phyloP scores from a whole-genome alignment of 2,888 invertebrate species.

The Ptychoptera contaminata region DNA sequence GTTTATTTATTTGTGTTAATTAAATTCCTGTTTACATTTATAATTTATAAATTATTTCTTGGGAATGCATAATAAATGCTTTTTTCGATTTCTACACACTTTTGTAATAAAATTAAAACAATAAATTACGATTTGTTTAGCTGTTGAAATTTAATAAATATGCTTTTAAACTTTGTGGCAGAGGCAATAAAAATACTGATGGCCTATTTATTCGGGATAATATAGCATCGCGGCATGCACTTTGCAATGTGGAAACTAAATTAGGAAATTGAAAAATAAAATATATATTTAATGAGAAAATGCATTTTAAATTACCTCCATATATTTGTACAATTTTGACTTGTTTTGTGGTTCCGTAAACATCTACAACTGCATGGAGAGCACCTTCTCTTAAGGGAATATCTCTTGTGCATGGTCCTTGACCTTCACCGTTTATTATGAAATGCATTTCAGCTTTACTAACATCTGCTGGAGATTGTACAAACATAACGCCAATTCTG shows the following conservation, averaged over 20 bases:
- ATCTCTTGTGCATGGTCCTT: slow-evolving; percentile 72
- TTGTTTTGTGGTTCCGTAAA: slow-evolving; percentile 94
- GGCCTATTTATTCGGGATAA: slow-evolving; percentile 59
- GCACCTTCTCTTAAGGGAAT: slow-evolving; percentile 76
- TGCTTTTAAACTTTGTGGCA: slow-evolving; percentile 77
- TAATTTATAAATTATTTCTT: too few relatives aligned
- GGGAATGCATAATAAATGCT: too few relatives aligned
- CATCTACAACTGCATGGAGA: slow-evolving; percentile 85
- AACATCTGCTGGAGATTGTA: slow-evolving; percentile 49
- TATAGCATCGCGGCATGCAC: slow-evolving; percentile 78
- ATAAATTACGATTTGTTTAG: too few relatives aligned
- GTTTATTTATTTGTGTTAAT: too few relatives aligned
- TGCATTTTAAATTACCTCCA: slow-evolving; percentile 42
- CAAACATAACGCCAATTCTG: slow-evolving; percentile 62
- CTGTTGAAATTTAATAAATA: slow-evolving; percentile 35
- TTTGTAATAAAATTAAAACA: too few relatives aligned
- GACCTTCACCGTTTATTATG: slow-evolving; percentile 90
- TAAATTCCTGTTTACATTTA: too few relatives aligned
- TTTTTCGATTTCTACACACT: too few relatives aligned
- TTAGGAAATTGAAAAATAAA: slow-evolving; percentile 18
- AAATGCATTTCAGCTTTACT: slow-evolving; percentile 86
- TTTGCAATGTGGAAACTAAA: slow-evolving; percentile 77
- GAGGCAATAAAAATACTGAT: slow-evolving; percentile 60
- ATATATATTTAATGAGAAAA: slow-evolving; percentile 5
- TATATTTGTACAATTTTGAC: slow-evolving; percentile 85